Percentiles rank a stretch among this genome's conserved stretches.
phyloP scores from a whole-genome alignment of 2,113 vertebrate genomes.

The Echinops telfairi region DNA sequence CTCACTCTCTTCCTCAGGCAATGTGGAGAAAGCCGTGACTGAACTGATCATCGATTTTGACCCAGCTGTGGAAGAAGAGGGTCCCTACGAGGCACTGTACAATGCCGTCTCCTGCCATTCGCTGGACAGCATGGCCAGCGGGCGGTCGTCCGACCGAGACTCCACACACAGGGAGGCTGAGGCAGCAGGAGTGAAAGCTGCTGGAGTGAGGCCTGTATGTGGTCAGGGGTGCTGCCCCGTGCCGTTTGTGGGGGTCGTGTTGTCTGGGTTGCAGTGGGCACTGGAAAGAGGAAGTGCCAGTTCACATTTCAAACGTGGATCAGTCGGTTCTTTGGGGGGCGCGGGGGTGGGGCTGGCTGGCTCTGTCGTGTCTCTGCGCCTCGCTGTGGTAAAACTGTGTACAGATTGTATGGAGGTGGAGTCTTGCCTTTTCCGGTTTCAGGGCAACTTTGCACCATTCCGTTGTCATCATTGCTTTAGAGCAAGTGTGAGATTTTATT shows the following conservation, averaged over 20 bases:
- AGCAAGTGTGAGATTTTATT: background rate
- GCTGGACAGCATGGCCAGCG: conserved; percentile 95
- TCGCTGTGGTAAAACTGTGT: background rate
- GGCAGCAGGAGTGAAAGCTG: conserved; percentile 76
- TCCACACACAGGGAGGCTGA: conserved; percentile 91
- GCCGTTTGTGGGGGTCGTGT: fast-evolving
- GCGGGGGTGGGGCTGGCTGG: too few relatives aligned
- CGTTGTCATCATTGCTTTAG: background rate
- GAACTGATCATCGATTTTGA: conserved; percentile 92
- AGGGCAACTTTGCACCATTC: background rate
- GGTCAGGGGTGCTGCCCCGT: background rate
- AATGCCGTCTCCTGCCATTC: conserved; percentile 97
- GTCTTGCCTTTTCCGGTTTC: background rate
- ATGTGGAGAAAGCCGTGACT: conserved; percentile 90
- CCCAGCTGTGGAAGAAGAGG: conserved; percentile 90
- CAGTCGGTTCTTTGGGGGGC: background rate
- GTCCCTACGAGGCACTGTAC: conserved; percentile 95
- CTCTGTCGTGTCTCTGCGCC: background rate
- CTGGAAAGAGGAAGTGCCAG: background rate
- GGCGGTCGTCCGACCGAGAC: conserved; percentile 95
- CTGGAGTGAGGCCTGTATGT: conserved; percentile 87
- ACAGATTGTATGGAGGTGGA: background rate
- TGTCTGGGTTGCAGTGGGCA: background rate
- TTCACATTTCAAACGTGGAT: background rate
- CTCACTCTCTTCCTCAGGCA: conserved; percentile 84